phyloP scores from a whole-genome alignment of 2,888 invertebrate genomes.

The Trichopria drosophilae region DNA sequence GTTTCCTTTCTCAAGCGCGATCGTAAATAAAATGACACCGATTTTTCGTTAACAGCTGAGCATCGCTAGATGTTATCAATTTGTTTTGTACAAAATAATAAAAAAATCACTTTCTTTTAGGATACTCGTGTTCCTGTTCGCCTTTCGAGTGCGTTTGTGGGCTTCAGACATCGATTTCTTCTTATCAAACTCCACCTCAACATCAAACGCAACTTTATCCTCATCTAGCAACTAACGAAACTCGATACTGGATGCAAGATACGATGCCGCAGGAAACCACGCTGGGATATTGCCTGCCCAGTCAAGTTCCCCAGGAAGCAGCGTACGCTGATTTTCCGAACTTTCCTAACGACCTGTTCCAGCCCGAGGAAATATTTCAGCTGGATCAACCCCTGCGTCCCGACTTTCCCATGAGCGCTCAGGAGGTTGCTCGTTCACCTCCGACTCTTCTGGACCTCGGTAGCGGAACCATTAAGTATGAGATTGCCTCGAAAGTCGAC shows the following conservation, averaged over 20 bases:
- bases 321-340: conserved; percentile 61
- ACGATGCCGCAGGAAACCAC: conserved; percentile 55
- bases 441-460: conserved; percentile 74
- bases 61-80: not conserved
- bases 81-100: not conserved
- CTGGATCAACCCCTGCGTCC: conserved; percentile 72
- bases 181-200: conserved; percentile 35
- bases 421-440: conserved; percentile 64
- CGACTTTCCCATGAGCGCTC: conserved; percentile 61
- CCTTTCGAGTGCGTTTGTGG: conserved; percentile 76
- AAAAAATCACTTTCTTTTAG: conserved; percentile 55
- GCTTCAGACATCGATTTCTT: conserved; percentile 48
- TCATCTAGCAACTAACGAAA: conserved; percentile 39
- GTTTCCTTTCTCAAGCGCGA: too few species aligned
- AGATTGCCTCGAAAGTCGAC: conserved; percentile 47
- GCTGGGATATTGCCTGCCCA: conserved; percentile 53
- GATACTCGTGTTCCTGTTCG: conserved; percentile 71
- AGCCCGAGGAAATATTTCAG: conserved; percentile 78
- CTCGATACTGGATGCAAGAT: conserved; percentile 56
- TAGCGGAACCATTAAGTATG: conserved; percentile 69
- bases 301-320: conserved; percentile 55
- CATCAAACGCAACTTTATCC: conserved; percentile 42
- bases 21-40: too few species aligned
- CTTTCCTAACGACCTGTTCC: conserved; percentile 70
- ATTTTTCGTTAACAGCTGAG: too few species aligned